Conservation (phyloP, 2,113 vertebrate species). For the Scomber scombrus region DNA sequence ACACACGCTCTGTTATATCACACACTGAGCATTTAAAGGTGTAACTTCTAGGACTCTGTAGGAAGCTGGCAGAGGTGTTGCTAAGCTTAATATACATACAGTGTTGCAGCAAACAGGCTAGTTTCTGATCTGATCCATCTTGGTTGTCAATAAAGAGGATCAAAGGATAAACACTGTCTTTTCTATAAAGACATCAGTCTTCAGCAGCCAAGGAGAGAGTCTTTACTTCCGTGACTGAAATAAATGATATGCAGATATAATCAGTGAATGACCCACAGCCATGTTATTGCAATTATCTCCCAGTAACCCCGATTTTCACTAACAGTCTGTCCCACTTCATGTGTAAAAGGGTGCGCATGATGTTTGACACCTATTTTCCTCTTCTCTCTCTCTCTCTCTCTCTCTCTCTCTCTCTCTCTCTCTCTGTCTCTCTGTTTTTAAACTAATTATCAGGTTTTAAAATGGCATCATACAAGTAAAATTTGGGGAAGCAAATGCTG, state of each 20-base stretch:
- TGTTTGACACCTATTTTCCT: neutral
- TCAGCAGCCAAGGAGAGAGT: slow-evolving; percentile 7
- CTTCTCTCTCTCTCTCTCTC: no score
- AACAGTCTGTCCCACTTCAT: neutral
- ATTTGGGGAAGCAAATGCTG: neutral
- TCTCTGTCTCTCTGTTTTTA: no score
- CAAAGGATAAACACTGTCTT: slow-evolving; percentile 46
- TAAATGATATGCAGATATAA: slow-evolving; percentile 34
- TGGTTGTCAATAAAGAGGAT: slow-evolving; percentile 58
- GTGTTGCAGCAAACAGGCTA: slow-evolving; percentile 30
- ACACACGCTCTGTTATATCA: slow-evolving; percentile 4
- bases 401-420: no score
- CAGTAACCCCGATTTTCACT: slow-evolving; percentile 23
- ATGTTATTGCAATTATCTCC: slow-evolving; percentile 42
- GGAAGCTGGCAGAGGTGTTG: slow-evolving; percentile 19
- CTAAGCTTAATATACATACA: slow-evolving; percentile 35
- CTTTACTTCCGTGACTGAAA: slow-evolving; percentile 47
- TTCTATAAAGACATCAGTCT: slow-evolving; percentile 46
- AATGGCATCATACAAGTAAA: neutral
- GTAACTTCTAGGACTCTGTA: slow-evolving; percentile 5
- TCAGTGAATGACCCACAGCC: slow-evolving; percentile 31
- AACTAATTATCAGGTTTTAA: slow-evolving; percentile 10
- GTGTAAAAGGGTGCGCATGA: neutral
- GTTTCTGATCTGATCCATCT: slow-evolving; percentile 30
- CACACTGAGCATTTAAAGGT: slow-evolving; percentile 13